Evolutionary conservation across 1,140 invertebrate species (phyloP).

Genomic region (Zaprionus ornatus): DNA sequence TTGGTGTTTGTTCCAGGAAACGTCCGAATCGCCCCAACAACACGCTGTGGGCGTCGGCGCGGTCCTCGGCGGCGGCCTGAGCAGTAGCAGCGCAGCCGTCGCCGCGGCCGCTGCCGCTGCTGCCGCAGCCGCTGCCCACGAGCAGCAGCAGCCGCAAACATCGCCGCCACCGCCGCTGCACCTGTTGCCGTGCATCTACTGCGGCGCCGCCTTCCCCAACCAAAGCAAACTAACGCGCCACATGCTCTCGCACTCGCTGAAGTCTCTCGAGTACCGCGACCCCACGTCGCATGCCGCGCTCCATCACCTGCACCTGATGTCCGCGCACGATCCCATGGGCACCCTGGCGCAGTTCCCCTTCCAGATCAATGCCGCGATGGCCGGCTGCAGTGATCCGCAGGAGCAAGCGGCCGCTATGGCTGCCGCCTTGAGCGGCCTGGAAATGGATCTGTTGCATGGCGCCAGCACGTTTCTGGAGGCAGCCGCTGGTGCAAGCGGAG

Average conservation of each 20-base stretch:
- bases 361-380: constrained; percentile 84
- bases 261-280: constrained; percentile 93
- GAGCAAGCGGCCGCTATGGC: constrained; percentile 84
- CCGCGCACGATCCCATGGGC: constrained; percentile 84
- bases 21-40: constrained; percentile 88
- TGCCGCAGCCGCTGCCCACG: constrained; percentile 47
- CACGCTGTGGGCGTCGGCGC: constrained; percentile 84
- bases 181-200: constrained; percentile 93
- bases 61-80: constrained; percentile 83
- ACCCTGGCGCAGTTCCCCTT: constrained; percentile 81
- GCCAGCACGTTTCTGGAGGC: constrained; percentile 65
- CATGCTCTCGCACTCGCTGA: constrained; percentile 93
- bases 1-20: constrained; percentile 96
- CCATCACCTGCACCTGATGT: constrained; percentile 81
- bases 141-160: constrained; percentile 51
- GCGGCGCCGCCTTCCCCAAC: constrained; percentile 92
- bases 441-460: constrained; percentile 84
- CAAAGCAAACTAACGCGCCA: constrained; percentile 95
- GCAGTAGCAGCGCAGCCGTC: constrained; percentile 62
- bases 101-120: constrained; percentile 39
- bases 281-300: constrained; percentile 84
- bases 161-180: constrained; percentile 75
- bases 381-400: constrained; percentile 84
- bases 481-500: constrained; percentile 23
- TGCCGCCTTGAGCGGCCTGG: constrained; percentile 69